Evolutionary conservation across 2,888 invertebrate species (phyloP).

Genomic region (Venustoraphidia nigricollis): DNA sequence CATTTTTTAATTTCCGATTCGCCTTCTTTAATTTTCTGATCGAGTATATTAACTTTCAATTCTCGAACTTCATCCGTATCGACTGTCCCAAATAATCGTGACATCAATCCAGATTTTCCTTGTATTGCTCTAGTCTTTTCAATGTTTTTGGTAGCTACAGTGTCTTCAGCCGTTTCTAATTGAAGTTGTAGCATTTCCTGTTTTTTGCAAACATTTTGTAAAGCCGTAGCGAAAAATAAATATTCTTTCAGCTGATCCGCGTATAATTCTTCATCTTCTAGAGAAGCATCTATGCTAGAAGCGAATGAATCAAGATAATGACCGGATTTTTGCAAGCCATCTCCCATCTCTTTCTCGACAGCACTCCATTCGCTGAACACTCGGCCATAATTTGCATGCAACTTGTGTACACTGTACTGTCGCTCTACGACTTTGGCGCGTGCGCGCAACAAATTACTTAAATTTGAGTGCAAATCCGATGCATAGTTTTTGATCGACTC

Average conservation of each 20-base stretch:
- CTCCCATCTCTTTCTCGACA: conserved; percentile 65
- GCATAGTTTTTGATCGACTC: conserved; percentile 63
- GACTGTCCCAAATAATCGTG: conserved; percentile 54
- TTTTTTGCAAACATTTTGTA: conserved; percentile 58
- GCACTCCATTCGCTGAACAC: conserved; percentile 78
- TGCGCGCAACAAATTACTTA: conserved; percentile 41
- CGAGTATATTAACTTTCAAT: conserved; percentile 46
- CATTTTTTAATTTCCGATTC: conserved; percentile 39
- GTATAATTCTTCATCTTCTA: conserved; percentile 70
- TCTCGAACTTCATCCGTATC: conserved; percentile 64
- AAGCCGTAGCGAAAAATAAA: conserved; percentile 56
- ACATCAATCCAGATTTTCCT: conserved; percentile 58
- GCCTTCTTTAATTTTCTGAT: conserved; percentile 48
- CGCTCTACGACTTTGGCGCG: conserved; percentile 58
- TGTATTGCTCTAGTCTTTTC: conserved; percentile 41
- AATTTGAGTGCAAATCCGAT: conserved; percentile 46
- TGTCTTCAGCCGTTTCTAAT: conserved; percentile 53
- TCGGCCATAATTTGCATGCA: conserved; percentile 68
- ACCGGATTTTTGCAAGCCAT: conserved; percentile 54
- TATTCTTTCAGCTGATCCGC: conserved; percentile 77
- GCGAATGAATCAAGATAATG: conserved; percentile 39
- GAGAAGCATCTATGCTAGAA: conserved; percentile 48
- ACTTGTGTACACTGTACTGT: conserved; percentile 59
- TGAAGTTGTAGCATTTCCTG: conserved; percentile 58
- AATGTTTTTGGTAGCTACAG: conserved; percentile 29